Percentiles rank a stretch among this genome's conserved stretches.
These are phyloP conservation scores for Semnornis frantzii DNA, from an alignment of 2,113 vertebrate genomes.

Conservation along the genomic window DNA sequence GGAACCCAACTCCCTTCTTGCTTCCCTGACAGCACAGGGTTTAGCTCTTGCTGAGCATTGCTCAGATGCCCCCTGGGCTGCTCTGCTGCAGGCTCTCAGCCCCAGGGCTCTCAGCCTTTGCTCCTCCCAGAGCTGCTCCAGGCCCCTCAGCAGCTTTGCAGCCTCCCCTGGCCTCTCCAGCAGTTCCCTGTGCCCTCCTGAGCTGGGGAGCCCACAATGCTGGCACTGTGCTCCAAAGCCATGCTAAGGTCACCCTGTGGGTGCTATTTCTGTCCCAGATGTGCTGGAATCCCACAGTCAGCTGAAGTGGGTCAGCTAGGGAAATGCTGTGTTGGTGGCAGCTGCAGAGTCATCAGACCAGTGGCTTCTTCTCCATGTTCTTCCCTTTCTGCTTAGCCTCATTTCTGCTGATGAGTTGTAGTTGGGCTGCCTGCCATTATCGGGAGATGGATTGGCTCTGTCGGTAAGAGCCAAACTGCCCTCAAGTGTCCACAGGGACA, in stretches of 20 bases:
- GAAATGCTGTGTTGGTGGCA: background rate
- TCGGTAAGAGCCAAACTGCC: constrained; percentile 7
- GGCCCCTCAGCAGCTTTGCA: too few species aligned
- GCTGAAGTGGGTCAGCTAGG: constrained; percentile 27
- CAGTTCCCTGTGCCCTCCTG: too few species aligned
- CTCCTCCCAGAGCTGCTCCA: too few species aligned
- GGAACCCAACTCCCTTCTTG: too few species aligned
- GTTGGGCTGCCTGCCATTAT: background rate
- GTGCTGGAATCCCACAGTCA: constrained; percentile 28
- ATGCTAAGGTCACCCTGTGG: background rate
- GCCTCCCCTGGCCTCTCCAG: too few species aligned
- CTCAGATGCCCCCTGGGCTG: too few species aligned
- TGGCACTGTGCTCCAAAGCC: too few species aligned
- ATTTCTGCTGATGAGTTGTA: constrained; percentile 22
- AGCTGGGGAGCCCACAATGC: too few species aligned
- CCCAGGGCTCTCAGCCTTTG: too few species aligned
- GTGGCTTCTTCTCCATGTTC: background rate
- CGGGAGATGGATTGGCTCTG: constrained; percentile 7
- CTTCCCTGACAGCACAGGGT: too few species aligned
- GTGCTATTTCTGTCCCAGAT: constrained; percentile 17
- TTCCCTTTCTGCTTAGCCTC: constrained; percentile 28
- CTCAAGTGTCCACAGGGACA: background rate
- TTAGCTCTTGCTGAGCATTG: too few species aligned
- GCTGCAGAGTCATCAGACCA: constrained; percentile 52
- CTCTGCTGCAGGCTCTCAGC: too few species aligned